Evolutionary conservation across 1,140 invertebrate species (phyloP), one percentile per base, ranked within the genome.

Genomic region (Trachymyrmex cornetzi): DNA sequence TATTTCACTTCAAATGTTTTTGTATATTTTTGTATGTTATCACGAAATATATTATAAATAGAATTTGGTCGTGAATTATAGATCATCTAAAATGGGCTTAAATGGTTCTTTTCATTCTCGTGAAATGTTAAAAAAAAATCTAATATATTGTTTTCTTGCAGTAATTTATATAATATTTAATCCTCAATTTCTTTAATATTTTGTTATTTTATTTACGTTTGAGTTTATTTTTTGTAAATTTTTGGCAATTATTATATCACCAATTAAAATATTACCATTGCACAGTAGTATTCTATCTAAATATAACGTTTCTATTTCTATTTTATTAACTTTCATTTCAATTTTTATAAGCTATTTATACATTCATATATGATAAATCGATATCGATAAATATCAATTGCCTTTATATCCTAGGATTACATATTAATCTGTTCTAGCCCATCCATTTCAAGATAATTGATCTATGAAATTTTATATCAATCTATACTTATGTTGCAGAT

Each of bases 301-400:
- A 67, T 67, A n/a, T 44, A 67, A 34, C 9, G 38, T 67, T 14
- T 44, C n/a, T 38, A 66, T 66, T 66, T 66, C 7, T n/a, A 34
- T 38, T 22, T 66, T 38, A 66, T 66, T 12, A 66, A n/a, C n/a
- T 38, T 66, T 38, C 19, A n/a, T 50, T 50, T 50, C 48, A 50
- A 50, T 50, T 50, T 50, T 50, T 66, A 34, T 38, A 19, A 27
- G 7, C 6, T 66, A 38, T 30, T 34, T 66, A 22, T 67, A 2
- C 0, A 44, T 22, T 44, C n/a, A 22, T 67, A 3, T 19, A 14
- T 6, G 9, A 66, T 67, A 44, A 67, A 67, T 67, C 1, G 0
- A 67, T 38, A 44, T 44, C 9, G 38, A 44, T 44, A 44, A 11
- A 11, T 44, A 44, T 44, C 9, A 12, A 44, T 61, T 34, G 27